Percentiles rank a stretch among this genome's conserved stretches.
Evolutionary conservation across 2,113 vertebrate genomes (phyloP).

Genomic region (Sorex araneus): DNA sequence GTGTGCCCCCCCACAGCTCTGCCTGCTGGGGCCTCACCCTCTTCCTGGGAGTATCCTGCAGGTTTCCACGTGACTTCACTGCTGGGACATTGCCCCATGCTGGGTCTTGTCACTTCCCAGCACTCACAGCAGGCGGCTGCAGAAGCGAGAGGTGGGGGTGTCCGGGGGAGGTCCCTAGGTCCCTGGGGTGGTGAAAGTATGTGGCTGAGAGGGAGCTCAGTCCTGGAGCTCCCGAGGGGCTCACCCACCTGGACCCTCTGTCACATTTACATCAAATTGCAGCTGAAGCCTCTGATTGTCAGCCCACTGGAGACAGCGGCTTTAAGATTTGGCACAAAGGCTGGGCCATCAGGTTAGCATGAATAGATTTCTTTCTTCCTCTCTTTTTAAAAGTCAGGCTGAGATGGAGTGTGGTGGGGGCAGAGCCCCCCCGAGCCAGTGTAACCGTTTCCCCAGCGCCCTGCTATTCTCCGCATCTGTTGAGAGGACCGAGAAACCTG

Average conservation of each 20-base stretch:
- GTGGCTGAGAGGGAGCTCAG: no score
- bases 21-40: no score
- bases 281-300: conserved; percentile 87
- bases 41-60: no score
- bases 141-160: no score
- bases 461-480: conserved; percentile 62
- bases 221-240: no score
- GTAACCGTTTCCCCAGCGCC: conserved; percentile 71
- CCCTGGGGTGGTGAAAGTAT: no score
- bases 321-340: conserved; percentile 86
- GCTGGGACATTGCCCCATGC: no score
- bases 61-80: no score
- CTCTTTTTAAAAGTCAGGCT: conserved; percentile 69
- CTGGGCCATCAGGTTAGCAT: conserved; percentile 81
- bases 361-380: conserved; percentile 85
- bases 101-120: background rate
- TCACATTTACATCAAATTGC: conserved; percentile 69
- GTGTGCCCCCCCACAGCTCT: no score
- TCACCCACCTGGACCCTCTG: background rate
- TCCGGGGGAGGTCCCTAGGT: no score
- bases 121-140: background rate
- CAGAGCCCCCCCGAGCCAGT: background rate
- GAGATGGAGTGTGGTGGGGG: background rate
- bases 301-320: conserved; percentile 85
- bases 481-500: conserved; percentile 76